Conservation (phyloP, 2,888 invertebrate genomes). For the Thymelicus acteon region DNA sequence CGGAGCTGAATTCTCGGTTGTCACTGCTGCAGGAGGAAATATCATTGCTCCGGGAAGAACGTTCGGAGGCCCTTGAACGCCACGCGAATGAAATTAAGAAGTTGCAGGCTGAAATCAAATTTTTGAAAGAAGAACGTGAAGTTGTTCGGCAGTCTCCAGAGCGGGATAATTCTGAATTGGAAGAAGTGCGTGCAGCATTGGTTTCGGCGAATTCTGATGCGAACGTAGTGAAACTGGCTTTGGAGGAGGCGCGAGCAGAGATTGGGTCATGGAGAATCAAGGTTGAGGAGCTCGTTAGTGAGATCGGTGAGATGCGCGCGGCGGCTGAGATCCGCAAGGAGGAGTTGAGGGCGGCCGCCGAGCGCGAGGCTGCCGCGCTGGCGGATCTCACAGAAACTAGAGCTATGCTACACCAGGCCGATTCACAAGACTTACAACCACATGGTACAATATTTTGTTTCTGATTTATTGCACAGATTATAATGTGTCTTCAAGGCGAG, state of each 20-base stretch:
- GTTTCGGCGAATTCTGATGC: conserved; percentile 62
- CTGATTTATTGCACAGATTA: too few species aligned
- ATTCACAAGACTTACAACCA: conserved; percentile 66
- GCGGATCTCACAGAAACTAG: conserved; percentile 72
- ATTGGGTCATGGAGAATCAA: conserved; percentile 66
- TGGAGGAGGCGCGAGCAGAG: conserved; percentile 65
- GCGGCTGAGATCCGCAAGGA: conserved; percentile 68
- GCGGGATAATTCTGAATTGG: conserved; percentile 67
- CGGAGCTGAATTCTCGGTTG: conserved; percentile 63
- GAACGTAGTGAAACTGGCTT: conserved; percentile 57
- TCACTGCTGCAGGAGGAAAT: conserved; percentile 71
- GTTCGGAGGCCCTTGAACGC: conserved; percentile 61
- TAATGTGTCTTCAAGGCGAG: too few species aligned
- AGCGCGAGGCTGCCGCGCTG: conserved; percentile 67
- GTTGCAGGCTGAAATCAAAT: conserved; percentile 61
- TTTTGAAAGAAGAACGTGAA: conserved; percentile 67
- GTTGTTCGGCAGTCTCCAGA: conserved; percentile 61
- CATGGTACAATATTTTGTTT: conserved; percentile 58
- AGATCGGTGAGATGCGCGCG: conserved; percentile 66
- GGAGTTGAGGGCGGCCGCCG: conserved; percentile 64
- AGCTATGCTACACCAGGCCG: conserved; percentile 69
- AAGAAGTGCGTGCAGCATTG: conserved; percentile 63
- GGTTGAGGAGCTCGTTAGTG: conserved; percentile 65
- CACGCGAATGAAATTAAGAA: conserved; percentile 65
- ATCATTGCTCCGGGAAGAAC: conserved; percentile 63